Evolutionary conservation across 2,888 invertebrate genomes (phyloP).

Genomic region (Idaea aversata): DNA sequence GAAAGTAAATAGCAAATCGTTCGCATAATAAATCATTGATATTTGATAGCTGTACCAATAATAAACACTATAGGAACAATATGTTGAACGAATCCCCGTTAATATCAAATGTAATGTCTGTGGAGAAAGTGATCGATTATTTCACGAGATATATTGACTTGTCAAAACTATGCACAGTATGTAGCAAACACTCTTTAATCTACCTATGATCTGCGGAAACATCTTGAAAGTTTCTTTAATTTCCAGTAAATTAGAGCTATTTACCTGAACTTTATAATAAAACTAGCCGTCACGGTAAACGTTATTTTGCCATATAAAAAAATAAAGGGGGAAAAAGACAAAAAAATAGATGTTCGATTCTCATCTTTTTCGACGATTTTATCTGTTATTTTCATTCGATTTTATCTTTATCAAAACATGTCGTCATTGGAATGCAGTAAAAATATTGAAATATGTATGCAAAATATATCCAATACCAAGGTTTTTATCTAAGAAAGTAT

Average conservation of each 20-base stretch:
- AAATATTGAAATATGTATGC: not conserved
- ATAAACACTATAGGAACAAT: not conserved
- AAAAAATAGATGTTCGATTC: too few relatives aligned
- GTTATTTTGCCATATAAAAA: too few relatives aligned
- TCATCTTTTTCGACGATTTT: not conserved
- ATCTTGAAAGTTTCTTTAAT: too few relatives aligned
- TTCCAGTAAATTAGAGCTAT: too few relatives aligned
- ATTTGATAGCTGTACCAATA: not conserved
- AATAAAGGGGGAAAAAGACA: too few relatives aligned
- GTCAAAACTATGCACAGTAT: not conserved
- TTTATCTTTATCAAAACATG: not conserved
- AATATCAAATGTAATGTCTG: not conserved
- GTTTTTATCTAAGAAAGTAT: constrained; percentile 13
- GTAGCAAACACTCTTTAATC: too few relatives aligned
- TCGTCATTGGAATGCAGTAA: not conserved
- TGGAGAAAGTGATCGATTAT: not conserved
- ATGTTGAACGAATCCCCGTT: not conserved
- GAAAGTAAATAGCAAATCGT: not conserved
- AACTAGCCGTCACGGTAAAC: too few relatives aligned
- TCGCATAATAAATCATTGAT: not conserved
- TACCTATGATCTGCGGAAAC: too few relatives aligned
- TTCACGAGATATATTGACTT: not conserved
- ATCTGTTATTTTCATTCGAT: too few relatives aligned
- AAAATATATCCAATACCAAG: not conserved
- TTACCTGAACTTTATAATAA: too few relatives aligned